Evolutionary conservation across 23 tunicate genomes (phyloP).

Genomic region (Botrylloides violaceus): DNA sequence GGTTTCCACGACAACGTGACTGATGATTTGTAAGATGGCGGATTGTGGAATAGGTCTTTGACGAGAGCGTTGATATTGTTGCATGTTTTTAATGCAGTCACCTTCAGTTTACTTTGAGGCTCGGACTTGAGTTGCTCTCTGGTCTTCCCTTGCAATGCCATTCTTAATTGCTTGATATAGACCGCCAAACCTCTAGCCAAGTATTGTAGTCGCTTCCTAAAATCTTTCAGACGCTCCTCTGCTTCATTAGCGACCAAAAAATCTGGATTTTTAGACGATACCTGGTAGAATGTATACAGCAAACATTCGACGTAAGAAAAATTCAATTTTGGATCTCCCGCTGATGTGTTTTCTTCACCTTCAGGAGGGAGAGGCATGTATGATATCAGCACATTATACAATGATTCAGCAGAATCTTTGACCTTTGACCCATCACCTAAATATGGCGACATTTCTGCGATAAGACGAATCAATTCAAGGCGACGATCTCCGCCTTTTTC

Average conservation of each 20-base stretch:
- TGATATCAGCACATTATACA: slow-evolving; percentile 40
- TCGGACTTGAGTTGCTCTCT: slow-evolving; percentile 49
- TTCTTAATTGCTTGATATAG: slow-evolving; percentile 60
- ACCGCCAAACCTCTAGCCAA: slow-evolving; percentile 86
- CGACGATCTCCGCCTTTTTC: slow-evolving; percentile 24
- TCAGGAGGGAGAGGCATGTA: slow-evolving; percentile 87
- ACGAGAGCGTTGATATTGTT: slow-evolving; percentile 81
- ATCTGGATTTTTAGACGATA: slow-evolving; percentile 35
- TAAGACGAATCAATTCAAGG: slow-evolving; percentile 47
- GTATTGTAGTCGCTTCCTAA: slow-evolving; percentile 74
- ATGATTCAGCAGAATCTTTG: slow-evolving; percentile 36
- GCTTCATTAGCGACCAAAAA: slow-evolving; percentile 55
- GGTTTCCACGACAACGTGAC: slow-evolving; percentile 68
- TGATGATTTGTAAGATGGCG: slow-evolving; percentile 68
- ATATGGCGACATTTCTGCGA: slow-evolving; percentile 60
- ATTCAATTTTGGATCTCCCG: slow-evolving; percentile 45
- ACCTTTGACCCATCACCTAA: slow-evolving; percentile 63
- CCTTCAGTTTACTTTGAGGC: slow-evolving; percentile 53
- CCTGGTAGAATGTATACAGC: slow-evolving; percentile 68
- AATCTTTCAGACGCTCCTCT: slow-evolving; percentile 71
- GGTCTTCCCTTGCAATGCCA: slow-evolving; percentile 66
- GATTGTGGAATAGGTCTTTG: slow-evolving; percentile 83
- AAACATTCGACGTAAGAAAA: slow-evolving; percentile 88
- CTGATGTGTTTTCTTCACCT: slow-evolving; percentile 8
- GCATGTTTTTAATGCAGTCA: slow-evolving; percentile 82